phyloP scores from a whole-genome alignment of 1,140 invertebrate species.

The Eriosoma lanigerum region DNA sequence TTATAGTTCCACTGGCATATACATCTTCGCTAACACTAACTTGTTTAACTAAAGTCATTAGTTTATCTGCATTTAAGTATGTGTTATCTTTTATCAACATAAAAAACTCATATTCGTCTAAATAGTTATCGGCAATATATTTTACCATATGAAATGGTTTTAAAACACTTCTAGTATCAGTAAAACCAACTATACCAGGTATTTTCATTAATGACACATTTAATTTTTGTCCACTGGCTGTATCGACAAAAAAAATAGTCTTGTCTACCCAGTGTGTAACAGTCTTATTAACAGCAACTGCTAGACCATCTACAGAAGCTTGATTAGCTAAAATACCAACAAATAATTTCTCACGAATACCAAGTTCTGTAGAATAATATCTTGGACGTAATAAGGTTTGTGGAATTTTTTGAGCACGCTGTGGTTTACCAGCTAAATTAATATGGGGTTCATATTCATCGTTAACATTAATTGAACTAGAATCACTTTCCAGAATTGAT shows the following conservation, averaged over 20 bases:
- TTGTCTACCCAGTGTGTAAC: constrained; percentile 76
- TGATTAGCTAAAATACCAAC: constrained; percentile 77
- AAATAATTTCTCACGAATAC: constrained; percentile 86
- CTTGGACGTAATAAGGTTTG: constrained; percentile 72
- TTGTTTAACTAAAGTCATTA: constrained; percentile 70
- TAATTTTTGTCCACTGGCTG: constrained; percentile 66
- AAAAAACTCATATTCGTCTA: constrained; percentile 88
- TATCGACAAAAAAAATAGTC: constrained; percentile 75
- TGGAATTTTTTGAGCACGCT: constrained; percentile 60
- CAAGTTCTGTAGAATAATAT: constrained; percentile 90
- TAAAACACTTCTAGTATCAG: constrained; percentile 71
- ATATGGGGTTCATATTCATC: constrained; percentile 65
- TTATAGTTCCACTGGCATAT: constrained; percentile 66
- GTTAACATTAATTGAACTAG: constrained; percentile 31
- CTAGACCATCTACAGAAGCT: constrained; percentile 69
- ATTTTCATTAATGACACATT: constrained; percentile 64
- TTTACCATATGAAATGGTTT: constrained; percentile 83
- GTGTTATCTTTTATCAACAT: constrained; percentile 79
- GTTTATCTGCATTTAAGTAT: constrained; percentile 73
- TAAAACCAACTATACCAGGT: constrained; percentile 79
- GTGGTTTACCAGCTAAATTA: constrained; percentile 63
- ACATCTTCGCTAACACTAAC: constrained; percentile 81
- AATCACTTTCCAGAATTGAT: constrained; percentile 52
- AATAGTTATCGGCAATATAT: constrained; percentile 84
- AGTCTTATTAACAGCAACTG: constrained; percentile 78